Percentiles rank a stretch among this genome's conserved stretches.
Evolutionary conservation across 2,888 invertebrate genomes (phyloP).

Genomic region (Eulithis testata): DNA sequence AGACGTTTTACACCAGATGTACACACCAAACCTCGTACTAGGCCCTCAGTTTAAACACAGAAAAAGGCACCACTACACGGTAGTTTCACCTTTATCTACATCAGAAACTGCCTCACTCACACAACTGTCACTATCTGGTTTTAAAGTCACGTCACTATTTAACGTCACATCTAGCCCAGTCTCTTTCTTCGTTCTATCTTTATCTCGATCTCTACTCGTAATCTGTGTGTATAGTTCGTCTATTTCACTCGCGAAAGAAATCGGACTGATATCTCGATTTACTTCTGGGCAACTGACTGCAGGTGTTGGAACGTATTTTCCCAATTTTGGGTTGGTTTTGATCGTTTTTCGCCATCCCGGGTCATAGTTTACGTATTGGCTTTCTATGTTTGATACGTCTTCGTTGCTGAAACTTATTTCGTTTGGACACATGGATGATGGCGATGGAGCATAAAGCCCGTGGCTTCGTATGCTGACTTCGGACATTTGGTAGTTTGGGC

Average conservation of each 20-base stretch:
- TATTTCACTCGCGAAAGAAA: constrained; percentile 83
- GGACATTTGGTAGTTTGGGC: constrained; percentile 85
- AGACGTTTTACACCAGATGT: too few relatives aligned
- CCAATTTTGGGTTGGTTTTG: constrained; percentile 71
- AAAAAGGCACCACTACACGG: constrained; percentile 54
- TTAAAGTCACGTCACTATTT: constrained; percentile 76
- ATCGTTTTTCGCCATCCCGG: constrained; percentile 81
- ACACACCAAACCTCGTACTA: too few relatives aligned
- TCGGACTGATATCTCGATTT: constrained; percentile 72
- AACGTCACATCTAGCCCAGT: constrained; percentile 69
- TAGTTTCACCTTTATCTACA: constrained; percentile 70
- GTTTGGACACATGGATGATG: constrained; percentile 80
- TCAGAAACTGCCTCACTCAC: constrained; percentile 78
- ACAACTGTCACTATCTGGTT: constrained; percentile 80
- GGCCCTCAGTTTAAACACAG: too few relatives aligned
- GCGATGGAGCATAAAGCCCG: constrained; percentile 86
- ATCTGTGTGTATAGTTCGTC: constrained; percentile 90
- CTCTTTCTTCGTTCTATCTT: constrained; percentile 64
- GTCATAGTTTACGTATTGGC: constrained; percentile 84
- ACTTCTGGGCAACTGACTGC: constrained; percentile 78
- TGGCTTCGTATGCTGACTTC: constrained; percentile 87
- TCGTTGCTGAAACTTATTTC: constrained; percentile 81
- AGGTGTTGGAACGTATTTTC: constrained; percentile 73
- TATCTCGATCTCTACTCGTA: constrained; percentile 75
- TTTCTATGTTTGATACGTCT: constrained; percentile 78